Evolutionary conservation across 2,888 invertebrate species (phyloP), one percentile per base, ranked within the genome.

Genomic region (Drosophila pseudotalamancana): DNA sequence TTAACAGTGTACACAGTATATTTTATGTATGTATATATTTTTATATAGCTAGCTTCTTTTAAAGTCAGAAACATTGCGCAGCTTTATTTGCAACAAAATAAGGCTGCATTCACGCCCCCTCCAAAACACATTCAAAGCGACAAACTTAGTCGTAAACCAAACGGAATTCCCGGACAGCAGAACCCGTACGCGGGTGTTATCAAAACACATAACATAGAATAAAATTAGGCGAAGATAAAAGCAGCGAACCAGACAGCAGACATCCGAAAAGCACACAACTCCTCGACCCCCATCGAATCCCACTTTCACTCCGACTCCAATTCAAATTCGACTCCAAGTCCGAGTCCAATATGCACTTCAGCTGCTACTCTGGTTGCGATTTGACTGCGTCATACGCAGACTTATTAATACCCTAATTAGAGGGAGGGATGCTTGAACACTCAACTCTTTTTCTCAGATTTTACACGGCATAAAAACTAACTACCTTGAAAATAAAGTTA

Each of bases 191-290:
- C 32, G 56, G 43, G 29, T 34, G 31, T 50, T 72, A 72, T 72
- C 72, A 67, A 51, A 72, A 48, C 57, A 57, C 63, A 63, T 39
- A 21, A 57, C 63, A 63, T 39, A 21, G 50, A 56, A 32, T 46
- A 39, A 54, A 67, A 72, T 56, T 62, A 42, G 62, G 16, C 32
- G 27, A 25, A 40, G 63, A 64, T 64, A 64, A 64, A 63, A 48
- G 63, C 50, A 51, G 40, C 46, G 6, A 25, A 18, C 4, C 27
- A 27, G 43, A 43, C 43, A 29, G 4, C 12, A 8, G 39, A 21
- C 39, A 11, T 0, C 19, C 1, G 23, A 60, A 45, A 50, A 14
- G 50, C 12, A 21, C 60, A 60, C 12, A 18, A 11, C 14, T 11
- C 14, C 21, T 32, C 5, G 23, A 9, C 8, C 16, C n/a, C 27